Evolutionary conservation across 2,888 invertebrate species (phyloP).

Genomic region (Agrenia bidenticulata): DNA sequence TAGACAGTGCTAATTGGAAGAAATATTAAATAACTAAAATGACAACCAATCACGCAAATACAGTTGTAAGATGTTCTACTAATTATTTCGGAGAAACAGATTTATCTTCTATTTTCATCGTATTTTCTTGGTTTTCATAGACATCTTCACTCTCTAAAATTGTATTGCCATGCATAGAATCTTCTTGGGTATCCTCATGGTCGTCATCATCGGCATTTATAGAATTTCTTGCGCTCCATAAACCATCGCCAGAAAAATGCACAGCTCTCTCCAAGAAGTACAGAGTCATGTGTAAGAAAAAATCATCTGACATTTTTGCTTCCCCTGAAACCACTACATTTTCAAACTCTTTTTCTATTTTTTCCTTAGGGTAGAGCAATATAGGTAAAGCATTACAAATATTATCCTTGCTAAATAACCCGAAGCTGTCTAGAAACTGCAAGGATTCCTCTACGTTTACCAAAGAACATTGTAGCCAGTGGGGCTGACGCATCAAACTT

Average conservation of each 20-base stretch:
- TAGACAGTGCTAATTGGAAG: not conserved
- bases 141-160: too few species aligned
- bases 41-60: not conserved
- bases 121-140: not conserved
- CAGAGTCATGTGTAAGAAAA: conserved; percentile 64
- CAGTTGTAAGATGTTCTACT: not conserved
- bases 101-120: too few species aligned
- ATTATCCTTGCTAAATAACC: conserved; percentile 60
- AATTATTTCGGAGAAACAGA: not conserved
- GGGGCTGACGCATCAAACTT: conserved; percentile 64
- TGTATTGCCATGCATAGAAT: too few species aligned
- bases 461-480: conserved; percentile 66
- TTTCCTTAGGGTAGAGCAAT: conserved; percentile 69
- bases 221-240: conserved; percentile 60
- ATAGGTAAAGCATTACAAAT: conserved; percentile 66
- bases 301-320: conserved; percentile 22
- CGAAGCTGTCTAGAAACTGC: conserved; percentile 59
- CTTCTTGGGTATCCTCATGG: not conserved
- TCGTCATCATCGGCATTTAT: not conserved
- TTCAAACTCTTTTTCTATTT: conserved; percentile 32
- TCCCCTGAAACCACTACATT: conserved; percentile 24
- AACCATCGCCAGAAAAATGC: conserved; percentile 74
- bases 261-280: conserved; percentile 72
- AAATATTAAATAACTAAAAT: not conserved
- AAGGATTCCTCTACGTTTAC: conserved; percentile 64